Evolutionary conservation across 2,113 vertebrate genomes (phyloP), one percentile per base, ranked within the genome.

Genomic region (Callospermophilus lateralis): DNA sequence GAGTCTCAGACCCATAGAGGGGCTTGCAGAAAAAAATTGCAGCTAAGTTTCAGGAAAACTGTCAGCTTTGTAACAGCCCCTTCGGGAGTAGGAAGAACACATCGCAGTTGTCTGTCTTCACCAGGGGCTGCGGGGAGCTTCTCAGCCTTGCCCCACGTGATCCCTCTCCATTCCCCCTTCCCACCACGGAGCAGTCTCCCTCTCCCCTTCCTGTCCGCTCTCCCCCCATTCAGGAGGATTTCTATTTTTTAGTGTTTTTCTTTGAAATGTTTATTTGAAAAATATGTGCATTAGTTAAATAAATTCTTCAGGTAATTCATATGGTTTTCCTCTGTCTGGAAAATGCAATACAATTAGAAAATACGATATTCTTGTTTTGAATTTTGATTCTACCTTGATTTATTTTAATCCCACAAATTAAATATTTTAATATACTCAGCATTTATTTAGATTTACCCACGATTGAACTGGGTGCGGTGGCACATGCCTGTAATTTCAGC

Each of bases 91-190:
- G 55, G 39, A 68, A 85, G 79, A 61, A 37, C 53, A 13, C 39
- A 8, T 13, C 13, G 9, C 8, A 45, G 16, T 22, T 15, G 37
- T 48, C 24, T 4, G 0, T 67, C 80, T 68, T 61, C 22, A 6
- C 17, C 12, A 37, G 39, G 7, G 2, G 15, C 65, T 1, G 20
- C 76, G 37, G 0, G 8, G 11, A n/a, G 34, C 5, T 32, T 39
- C 34, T 42, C 8, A 68, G 34, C 5, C 22, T 65, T 13, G 9
- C 7, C 72, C 58, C 67, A 8, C 65, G 48, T 0, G 4, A 16
- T 24, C 28, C 19, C 19, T 11, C 26, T 39, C 9, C 8, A 37
- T 53, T 61, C 37, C 15, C 3, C 3, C 5, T 10, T 55, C 42
- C 53, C 79, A 3, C 53, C 79, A 2, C 3, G 12, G 20, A 37